These are phyloP conservation scores for Peromyscus attwateri DNA, from an alignment of 2,797 vertebrate species.

Conservation along the genomic window DNA sequence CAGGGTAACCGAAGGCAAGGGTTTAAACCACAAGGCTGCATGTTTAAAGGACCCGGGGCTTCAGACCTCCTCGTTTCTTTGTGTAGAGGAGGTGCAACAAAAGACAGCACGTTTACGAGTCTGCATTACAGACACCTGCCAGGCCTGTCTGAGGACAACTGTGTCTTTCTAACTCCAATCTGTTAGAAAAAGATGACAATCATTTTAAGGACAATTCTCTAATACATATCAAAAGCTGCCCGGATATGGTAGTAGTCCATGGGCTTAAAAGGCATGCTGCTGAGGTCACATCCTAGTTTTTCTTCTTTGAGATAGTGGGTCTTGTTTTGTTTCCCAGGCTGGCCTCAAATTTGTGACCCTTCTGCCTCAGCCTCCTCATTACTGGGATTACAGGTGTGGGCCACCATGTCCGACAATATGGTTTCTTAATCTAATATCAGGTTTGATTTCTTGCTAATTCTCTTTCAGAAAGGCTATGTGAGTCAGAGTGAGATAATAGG, in stretches of 20 bases:
- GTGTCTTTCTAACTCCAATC: conserved; percentile 1
- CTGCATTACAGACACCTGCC: neutral
- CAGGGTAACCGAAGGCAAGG: neutral
- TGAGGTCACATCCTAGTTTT: neutral
- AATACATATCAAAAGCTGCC: neutral
- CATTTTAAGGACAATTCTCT: conserved; percentile 40
- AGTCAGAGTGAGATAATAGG: neutral
- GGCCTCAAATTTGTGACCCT: neutral
- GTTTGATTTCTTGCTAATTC: conserved; percentile 28
- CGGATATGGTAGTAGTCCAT: neutral
- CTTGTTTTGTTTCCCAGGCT: neutral
- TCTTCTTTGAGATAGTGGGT: neutral
- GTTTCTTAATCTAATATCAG: conserved; percentile 25
- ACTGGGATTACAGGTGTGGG: neutral
- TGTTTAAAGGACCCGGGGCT: conserved; percentile 42
- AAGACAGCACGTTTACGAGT: neutral
- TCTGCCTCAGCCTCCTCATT: neutral
- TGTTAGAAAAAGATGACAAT: neutral
- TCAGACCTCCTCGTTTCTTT: conserved; percentile 28
- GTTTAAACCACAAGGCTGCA: conserved; percentile 8
- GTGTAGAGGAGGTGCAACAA: neutral
- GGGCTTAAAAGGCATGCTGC: conserved; percentile 28
- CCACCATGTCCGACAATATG: neutral
- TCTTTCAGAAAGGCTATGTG: conserved; percentile 32
- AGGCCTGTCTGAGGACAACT: conserved; percentile 30